phyloP scores from a whole-genome alignment of 2,797 vertebrate species.

The Bufotes viridis region DNA sequence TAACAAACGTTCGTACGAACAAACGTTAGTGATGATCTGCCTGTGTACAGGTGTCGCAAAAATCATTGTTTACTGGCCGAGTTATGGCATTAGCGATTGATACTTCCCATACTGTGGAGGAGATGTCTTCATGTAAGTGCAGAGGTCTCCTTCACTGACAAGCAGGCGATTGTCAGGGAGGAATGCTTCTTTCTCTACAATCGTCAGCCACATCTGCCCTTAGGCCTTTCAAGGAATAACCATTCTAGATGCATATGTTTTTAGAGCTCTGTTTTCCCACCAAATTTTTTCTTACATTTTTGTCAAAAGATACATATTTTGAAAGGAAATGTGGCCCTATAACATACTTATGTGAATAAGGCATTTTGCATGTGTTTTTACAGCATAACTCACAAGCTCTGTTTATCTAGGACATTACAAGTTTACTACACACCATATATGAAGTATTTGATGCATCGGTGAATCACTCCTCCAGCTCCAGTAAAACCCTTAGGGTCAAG shows the following conservation, averaged over 20 bases:
- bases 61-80: too few relatives aligned
- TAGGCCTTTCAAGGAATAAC: background rate
- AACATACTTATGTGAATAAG: background rate
- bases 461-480: slow-evolving; percentile 94
- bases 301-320: background rate
- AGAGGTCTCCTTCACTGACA: too few relatives aligned
- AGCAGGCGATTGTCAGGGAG: too few relatives aligned
- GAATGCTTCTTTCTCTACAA: too few relatives aligned
- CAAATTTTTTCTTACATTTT: background rate
- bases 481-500: slow-evolving; percentile 95
- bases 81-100: too few relatives aligned
- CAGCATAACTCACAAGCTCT: slow-evolving; percentile 6
- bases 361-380: background rate
- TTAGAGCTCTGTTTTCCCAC: background rate
- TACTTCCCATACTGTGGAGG: too few relatives aligned
- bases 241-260: background rate
- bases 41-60: too few relatives aligned
- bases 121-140: too few relatives aligned
- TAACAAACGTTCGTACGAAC: too few relatives aligned
- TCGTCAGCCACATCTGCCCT: too few relatives aligned
- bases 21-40: too few relatives aligned
- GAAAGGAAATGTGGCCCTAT: background rate
- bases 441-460: slow-evolving; percentile 97
- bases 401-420: slow-evolving; percentile 90
- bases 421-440: slow-evolving; percentile 97